Conservation (phyloP, 30 jellyfish, hydroid and myxozoan species). For the Clytia hemisphaerica region DNA sequence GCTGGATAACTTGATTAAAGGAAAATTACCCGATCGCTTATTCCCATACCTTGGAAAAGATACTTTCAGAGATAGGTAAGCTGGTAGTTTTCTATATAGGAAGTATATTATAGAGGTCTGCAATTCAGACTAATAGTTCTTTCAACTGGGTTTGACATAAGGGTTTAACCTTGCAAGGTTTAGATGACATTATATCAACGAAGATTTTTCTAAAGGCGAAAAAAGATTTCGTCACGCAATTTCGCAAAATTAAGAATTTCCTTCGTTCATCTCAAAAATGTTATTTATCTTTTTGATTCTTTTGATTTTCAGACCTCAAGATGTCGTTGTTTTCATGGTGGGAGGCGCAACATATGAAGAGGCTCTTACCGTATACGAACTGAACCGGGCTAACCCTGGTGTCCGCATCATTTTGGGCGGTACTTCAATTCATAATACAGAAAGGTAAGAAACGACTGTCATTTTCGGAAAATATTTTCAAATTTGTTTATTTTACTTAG, state of each 20-base stretch:
- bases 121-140: not conserved
- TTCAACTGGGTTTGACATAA: not conserved
- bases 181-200: not conserved
- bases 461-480: too few relatives aligned
- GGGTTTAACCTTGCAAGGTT: not conserved
- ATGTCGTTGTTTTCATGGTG: constrained; percentile 77
- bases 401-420: constrained; percentile 85
- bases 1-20: constrained; percentile 76
- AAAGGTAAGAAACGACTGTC: constrained; percentile 78
- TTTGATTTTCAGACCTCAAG: constrained; percentile 71
- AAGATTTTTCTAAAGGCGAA: too few relatives aligned
- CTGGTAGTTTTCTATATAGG: not conserved
- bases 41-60: constrained; percentile 87
- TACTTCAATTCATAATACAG: constrained; percentile 72
- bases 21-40: constrained; percentile 67
- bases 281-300: too few relatives aligned
- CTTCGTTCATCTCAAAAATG: too few relatives aligned
- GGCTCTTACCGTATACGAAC: constrained; percentile 69
- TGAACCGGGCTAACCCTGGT: constrained; percentile 81
- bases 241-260: too few relatives aligned
- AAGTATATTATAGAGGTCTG: too few relatives aligned
- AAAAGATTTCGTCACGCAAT: too few relatives aligned
- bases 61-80: constrained; percentile 71
- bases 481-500: too few relatives aligned
- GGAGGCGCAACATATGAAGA: constrained; percentile 96